Evolutionary conservation across 2,113 vertebrate species (phyloP), one percentile per base, ranked within the genome.

Genomic region (Orientallactaga bullata): DNA sequence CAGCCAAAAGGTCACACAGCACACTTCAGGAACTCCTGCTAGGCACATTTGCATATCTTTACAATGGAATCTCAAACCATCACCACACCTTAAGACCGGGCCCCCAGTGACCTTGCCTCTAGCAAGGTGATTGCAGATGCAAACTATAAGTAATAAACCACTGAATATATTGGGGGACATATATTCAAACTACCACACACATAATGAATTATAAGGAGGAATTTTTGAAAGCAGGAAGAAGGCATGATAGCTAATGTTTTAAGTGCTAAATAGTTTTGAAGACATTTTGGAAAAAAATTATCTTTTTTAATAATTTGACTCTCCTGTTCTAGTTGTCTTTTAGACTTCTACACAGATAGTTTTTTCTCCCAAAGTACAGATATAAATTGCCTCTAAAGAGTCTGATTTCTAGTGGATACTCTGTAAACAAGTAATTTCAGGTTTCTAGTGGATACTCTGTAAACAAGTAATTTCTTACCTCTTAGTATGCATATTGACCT

Each of bases 401-500:
- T 69, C 69, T 88, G n/a, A 21, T 37, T 88, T 88, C 82, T 74
- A 15, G 77, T 26, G 55, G 60, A 88, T 7, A 37, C 77, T 92
- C 58, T 93, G 51, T 68, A 94, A 91, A 55, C 1, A 18, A 71
- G 11, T 42, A 89, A 26, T 47, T 93, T n/a, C n/a, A n/a, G n/a
- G n/a, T 37, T 88, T 88, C 82, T 74, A 15, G 77, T 26, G 55
- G 60, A 88, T 7, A 37, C 77, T 92, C 58, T 93, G 51, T 68
- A 94, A 91, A 55, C 1, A 18, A 71, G 11, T 42, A 89, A 26
- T 47, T 93, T 88, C 65, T 92, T 80, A 17, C 78, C 42, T 90
- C n/a, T 88, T 68, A 63, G 63, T 85, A 74, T 79, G 32, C 72
- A 42, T 39, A 90, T 80, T 88, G 82, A 80, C 92, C 73, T 92